Conservation (phyloP, 1,140 invertebrate species). For the Drosophila athabasca region DNA sequence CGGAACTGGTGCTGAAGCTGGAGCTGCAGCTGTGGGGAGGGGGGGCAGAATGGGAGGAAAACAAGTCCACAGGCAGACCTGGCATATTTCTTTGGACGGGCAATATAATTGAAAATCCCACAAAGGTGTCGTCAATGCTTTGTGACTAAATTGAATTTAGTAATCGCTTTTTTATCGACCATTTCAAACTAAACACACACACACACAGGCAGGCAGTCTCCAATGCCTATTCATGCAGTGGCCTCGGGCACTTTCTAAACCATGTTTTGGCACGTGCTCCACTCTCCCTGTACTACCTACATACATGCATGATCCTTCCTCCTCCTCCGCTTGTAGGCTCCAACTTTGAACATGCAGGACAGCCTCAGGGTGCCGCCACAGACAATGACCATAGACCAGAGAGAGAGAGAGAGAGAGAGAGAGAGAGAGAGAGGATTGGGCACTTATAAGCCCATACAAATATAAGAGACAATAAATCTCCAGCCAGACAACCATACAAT, state of each 20-base stretch:
- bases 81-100: constrained; percentile 67
- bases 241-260: constrained; percentile 53
- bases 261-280: constrained; percentile 43
- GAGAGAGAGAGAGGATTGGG: constrained; percentile 3
- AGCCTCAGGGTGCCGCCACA: constrained; percentile 25
- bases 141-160: constrained; percentile 82
- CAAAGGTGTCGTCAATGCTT: constrained; percentile 77
- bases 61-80: constrained; percentile 17
- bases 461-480: constrained; percentile 6
- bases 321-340: neutral
- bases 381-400: constrained; percentile 22
- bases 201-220: neutral
- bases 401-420: too few species aligned
- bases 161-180: constrained; percentile 72
- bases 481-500: neutral
- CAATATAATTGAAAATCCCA: constrained; percentile 79
- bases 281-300: neutral
- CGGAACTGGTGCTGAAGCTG: neutral
- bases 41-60: constrained; percentile 9
- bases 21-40: neutral
- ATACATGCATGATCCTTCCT: neutral
- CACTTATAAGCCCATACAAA: constrained; percentile 22
- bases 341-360: constrained; percentile 7
- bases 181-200: constrained; percentile 45
- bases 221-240: constrained; percentile 12